Evolutionary conservation across 2,797 vertebrate species (phyloP), one percentile per base, ranked within the genome.

Genomic region (Enteromius viviparus): DNA sequence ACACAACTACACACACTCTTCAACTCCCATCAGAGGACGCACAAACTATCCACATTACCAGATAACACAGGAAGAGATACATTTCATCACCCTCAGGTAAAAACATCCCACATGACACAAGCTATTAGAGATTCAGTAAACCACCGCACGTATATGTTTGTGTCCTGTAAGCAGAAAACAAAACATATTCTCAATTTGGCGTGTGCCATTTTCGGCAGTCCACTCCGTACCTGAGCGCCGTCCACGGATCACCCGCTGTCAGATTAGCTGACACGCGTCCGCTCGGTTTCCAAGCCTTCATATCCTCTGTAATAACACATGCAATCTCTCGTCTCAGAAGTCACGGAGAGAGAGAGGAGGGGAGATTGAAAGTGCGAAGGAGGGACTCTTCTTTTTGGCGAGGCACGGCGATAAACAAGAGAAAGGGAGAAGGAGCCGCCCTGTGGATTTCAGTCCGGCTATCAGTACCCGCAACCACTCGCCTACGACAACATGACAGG

Each of bases 401-500:
- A 77, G 81, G 79, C 23, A 29, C 4, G 2, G 26, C 40, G 74
- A 87, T 83, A 85, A 85, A 88, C 78, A 82, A 75, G 77, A 82
- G 88, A 81, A 90, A 83, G 55, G 81, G 83, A 86, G 83, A 89
- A 69, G 32, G 71, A 85, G 82, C 90, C 90, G 90, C 90, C 86
- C 88, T 89, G 88, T 91, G 94, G 93, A 94, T 92, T 94, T 94
- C 86, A 86, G 90, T 87, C 80, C 69, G 79, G 91, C 93, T 95
- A 95, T 94, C 93, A 92, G 91, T 92, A 90, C 89, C 91, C 90
- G 89, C 93, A 91, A 93, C 93, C 91, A 90, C 87, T 86, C 81
- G 91, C 86, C 90, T 90, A 92, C 93, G 91, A 91, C 93, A 95
- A 95, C 95, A 96, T 98, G 97, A 98, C 97, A 98, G 97, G 96